Conservation (phyloP, 1,140 invertebrate species). For the Leptoteleia sp. region DNA sequence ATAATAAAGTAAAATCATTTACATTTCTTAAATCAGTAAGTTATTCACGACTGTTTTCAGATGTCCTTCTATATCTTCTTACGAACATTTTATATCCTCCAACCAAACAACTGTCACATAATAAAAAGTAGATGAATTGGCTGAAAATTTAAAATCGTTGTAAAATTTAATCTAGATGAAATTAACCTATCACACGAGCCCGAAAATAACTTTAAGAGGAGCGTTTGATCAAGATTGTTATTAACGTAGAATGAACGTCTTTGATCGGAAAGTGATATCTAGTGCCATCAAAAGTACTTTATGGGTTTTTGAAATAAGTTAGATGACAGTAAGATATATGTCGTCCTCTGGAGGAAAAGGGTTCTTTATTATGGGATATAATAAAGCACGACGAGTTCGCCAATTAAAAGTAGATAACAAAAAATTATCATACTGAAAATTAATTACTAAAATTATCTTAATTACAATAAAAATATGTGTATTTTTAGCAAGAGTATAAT, state of each 20-base stretch:
- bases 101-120: conserved; percentile 41
- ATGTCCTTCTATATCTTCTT: conserved; percentile 54
- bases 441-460: conserved; percentile 12
- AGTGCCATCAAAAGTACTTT: conserved; percentile 36
- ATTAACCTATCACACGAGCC: conserved; percentile 13
- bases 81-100: conserved; percentile 51
- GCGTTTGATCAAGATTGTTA: conserved; percentile 34
- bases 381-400: conserved; percentile 33
- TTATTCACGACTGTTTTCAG: conserved; percentile 46
- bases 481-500: too few species aligned
- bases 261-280: conserved; percentile 52
- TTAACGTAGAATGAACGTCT: conserved; percentile 35
- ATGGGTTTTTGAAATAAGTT: conserved; percentile 49
- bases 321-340: conserved; percentile 38
- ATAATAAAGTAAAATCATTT: conserved; percentile 47
- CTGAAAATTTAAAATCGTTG: conserved; percentile 37
- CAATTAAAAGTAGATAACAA: too few species aligned
- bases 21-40: conserved; percentile 49
- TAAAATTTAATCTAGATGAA: conserved; percentile 53
- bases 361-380: conserved; percentile 26
- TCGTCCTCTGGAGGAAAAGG: background rate
- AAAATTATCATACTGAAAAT: conserved; percentile 9
- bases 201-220: conserved; percentile 33
- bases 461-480: too few species aligned
- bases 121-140: conserved; percentile 58